A percentile compares a stretch with the other conserved stretches of the same genome.
Conservation (phyloP, 2,888 invertebrate genomes). For the Mythimna loreyi region DNA sequence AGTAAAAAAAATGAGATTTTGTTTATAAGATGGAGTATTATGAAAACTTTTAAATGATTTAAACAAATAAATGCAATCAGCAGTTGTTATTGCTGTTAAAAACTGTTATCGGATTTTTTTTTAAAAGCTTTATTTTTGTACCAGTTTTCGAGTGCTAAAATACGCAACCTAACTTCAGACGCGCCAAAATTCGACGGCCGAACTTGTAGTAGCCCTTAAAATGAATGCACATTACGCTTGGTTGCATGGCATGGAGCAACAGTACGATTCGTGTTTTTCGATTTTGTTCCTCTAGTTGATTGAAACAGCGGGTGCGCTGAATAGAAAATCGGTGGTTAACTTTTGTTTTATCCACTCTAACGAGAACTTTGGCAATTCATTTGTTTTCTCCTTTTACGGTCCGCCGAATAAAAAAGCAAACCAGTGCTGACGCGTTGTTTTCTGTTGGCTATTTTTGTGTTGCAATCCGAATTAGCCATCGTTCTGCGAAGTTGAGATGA, state of each 20-base stretch:
- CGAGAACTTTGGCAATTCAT: constrained; percentile 75
- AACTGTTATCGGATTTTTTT: too few relatives aligned
- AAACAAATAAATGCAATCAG: too few relatives aligned
- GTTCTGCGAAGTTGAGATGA: constrained; percentile 4
- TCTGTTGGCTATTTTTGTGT: constrained; percentile 44
- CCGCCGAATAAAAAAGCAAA: constrained; percentile 67
- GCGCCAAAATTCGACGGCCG: too few relatives aligned
- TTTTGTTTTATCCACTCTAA: constrained; percentile 72
- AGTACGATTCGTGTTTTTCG: constrained; percentile 64
- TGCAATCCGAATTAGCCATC: constrained; percentile 43
- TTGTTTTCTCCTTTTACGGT: constrained; percentile 71
- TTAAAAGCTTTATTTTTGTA: too few relatives aligned
- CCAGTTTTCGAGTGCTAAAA: too few relatives aligned
- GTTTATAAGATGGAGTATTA: not conserved
- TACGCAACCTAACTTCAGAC: too few relatives aligned
- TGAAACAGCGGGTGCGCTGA: constrained; percentile 80
- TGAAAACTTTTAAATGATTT: not conserved
- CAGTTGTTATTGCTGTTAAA: too few relatives aligned
- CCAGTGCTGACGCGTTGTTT: constrained; percentile 65
- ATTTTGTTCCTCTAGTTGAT: constrained; percentile 76
- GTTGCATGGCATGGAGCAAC: constrained; percentile 24
- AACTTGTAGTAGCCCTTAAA: not conserved
- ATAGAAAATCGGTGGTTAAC: constrained; percentile 79
- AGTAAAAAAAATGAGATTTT: not conserved
- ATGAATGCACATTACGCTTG: constrained; percentile 24